A percentile compares a stretch with the other conserved stretches of the same genome.
Conservation (phyloP, 2,888 invertebrate genomes). For the Ramazzottius varieornatus region DNA sequence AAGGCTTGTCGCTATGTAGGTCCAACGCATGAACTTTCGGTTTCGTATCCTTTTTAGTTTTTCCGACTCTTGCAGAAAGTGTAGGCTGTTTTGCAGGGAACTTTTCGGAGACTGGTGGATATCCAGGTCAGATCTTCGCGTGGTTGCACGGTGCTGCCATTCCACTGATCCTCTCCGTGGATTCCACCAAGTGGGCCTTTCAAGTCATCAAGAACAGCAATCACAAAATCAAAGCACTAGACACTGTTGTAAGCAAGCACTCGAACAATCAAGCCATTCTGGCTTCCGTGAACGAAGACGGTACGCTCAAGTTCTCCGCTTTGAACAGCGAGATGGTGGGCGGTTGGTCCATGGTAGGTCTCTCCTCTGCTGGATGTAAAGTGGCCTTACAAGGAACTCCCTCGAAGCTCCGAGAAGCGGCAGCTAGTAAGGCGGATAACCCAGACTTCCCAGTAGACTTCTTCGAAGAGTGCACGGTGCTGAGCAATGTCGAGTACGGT, state of each 20-base stretch:
- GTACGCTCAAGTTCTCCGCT: neutral
- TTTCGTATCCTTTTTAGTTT: neutral
- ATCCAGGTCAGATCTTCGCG: neutral
- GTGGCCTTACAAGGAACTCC: neutral
- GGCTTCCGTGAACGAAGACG: conserved; percentile 3
- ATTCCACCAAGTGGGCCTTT: neutral
- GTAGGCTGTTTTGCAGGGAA: neutral
- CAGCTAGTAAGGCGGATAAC: conserved; percentile 16
- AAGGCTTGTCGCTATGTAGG: neutral
- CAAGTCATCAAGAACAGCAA: neutral
- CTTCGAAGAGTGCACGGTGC: conserved; percentile 72
- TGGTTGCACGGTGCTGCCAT: neutral
- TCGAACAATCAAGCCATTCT: neutral
- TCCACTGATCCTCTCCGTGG: neutral
- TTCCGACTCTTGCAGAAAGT: neutral
- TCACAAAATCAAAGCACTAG: neutral
- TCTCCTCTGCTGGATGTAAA: neutral
- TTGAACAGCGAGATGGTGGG: neutral
- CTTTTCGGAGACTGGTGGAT: neutral
- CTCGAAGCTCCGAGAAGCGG: conserved; percentile 18
- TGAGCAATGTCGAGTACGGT: conserved; percentile 53
- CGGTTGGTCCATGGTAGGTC: neutral
- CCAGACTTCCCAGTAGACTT: conserved; percentile 67
- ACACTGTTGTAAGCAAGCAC: neutral
- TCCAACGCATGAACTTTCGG: neutral